Conservation (phyloP, 1,140 invertebrate genomes). For the Drosophila sp. region DNA sequence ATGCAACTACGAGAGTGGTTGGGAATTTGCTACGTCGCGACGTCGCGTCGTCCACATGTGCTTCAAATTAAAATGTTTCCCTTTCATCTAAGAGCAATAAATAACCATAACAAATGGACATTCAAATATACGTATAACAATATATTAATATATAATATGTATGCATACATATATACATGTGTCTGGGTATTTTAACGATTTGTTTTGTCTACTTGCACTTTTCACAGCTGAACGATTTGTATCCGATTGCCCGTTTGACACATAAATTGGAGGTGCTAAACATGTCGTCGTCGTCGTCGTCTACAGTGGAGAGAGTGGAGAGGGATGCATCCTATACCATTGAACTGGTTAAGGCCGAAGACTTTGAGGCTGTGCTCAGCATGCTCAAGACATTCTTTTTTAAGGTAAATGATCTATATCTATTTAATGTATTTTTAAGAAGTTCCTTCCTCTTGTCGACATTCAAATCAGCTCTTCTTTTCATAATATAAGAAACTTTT, state of each 20-base stretch:
- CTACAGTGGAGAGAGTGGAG: conserved; percentile 4
- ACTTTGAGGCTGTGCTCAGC: conserved; percentile 57
- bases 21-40: conserved; percentile 18
- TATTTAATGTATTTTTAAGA: no score
- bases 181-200: conserved; percentile 56
- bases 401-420: conserved; percentile 64
- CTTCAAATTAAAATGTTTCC: conserved; percentile 66
- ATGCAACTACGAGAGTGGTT: conserved; percentile 41
- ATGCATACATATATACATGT: neutral
- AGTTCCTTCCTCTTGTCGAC: neutral
- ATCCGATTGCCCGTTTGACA: conserved; percentile 78
- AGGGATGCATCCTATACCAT: conserved; percentile 70
- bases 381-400: conserved; percentile 85
- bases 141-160: conserved; percentile 17
- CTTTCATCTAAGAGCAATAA: conserved; percentile 79
- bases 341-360: conserved; percentile 65
- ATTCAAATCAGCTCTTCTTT: neutral
- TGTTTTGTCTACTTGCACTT: conserved; percentile 53
- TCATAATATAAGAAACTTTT: neutral
- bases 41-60: conserved; percentile 53
- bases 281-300: conserved; percentile 45
- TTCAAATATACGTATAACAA: conserved; percentile 14
- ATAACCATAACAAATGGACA: conserved; percentile 59
- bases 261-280: conserved; percentile 78
- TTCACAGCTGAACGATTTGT: conserved; percentile 80